A percentile compares a stretch with the other conserved stretches of the same genome.
These are phyloP conservation scores for Argyrosomus japonicus DNA, from an alignment of 2,113 vertebrate species.

Conservation along the genomic window DNA sequence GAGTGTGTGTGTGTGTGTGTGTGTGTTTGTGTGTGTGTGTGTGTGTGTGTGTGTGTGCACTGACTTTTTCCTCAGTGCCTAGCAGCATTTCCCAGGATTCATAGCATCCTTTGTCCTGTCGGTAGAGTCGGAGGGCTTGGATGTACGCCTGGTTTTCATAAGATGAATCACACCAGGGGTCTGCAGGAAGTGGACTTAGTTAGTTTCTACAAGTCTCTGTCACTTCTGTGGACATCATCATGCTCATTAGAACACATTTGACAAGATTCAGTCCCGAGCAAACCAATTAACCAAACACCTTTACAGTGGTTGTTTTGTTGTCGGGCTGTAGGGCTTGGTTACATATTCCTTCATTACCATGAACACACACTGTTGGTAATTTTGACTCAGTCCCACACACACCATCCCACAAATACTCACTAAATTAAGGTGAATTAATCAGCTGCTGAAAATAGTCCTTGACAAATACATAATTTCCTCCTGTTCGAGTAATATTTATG, in stretches of 20 bases:
- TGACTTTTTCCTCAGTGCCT: constrained; percentile 89
- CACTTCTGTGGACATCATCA: too few relatives aligned
- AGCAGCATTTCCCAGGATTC: constrained; percentile 89
- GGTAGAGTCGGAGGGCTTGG: constrained; percentile 90
- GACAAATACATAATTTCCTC: too few relatives aligned
- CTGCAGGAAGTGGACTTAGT: constrained; percentile 68
- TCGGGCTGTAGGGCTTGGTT: too few relatives aligned
- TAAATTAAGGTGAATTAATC: too few relatives aligned
- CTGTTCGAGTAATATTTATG: too few relatives aligned
- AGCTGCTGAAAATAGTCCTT: too few relatives aligned
- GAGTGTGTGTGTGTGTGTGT: neutral
- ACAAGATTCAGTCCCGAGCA: neutral
- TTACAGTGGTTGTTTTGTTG: too few relatives aligned
- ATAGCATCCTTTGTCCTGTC: constrained; percentile 91
- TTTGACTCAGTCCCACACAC: too few relatives aligned
- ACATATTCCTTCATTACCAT: too few relatives aligned
- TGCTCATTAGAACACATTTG: neutral
- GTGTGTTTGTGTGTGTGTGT: neutral
- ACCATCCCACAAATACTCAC: too few relatives aligned
- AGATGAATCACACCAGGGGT: constrained; percentile 84
- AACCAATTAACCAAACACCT: too few relatives aligned
- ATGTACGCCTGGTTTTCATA: constrained; percentile 88
- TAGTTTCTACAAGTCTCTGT: neutral
- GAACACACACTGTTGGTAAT: too few relatives aligned
- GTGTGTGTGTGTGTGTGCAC: neutral